Conservation (phyloP, 2,797 vertebrate genomes). For the Rhinoraja longicauda region DNA sequence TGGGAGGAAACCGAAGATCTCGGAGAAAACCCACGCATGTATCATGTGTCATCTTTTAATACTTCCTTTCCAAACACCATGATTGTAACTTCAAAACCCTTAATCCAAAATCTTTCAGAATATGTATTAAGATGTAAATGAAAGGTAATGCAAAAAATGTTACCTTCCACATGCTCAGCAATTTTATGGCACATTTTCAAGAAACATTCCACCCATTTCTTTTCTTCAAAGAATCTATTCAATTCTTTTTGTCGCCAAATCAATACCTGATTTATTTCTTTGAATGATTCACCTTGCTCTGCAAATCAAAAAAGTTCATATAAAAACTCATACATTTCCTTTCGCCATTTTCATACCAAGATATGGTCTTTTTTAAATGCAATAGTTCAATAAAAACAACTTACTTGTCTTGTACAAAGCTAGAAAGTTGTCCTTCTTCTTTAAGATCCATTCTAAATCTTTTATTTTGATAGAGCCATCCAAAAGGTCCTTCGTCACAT, state of each 20-base stretch:
- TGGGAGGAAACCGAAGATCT: no score
- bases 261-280: conserved; percentile 51
- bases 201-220: conserved; percentile 59
- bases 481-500: conserved; percentile 48
- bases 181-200: conserved; percentile 68
- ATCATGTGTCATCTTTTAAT: not conserved
- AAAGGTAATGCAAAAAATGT: not conserved
- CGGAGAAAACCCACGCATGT: no score
- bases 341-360: not conserved
- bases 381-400: not conserved
- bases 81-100: not conserved
- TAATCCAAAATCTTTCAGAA: not conserved
- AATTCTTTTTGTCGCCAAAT: conserved; percentile 58
- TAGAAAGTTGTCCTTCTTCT: conserved; percentile 51
- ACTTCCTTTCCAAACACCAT: not conserved
- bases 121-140: not conserved
- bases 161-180: conserved; percentile 65
- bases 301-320: conserved; percentile 40
- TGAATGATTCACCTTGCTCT: conserved; percentile 39
- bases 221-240: conserved; percentile 54
- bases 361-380: not conserved
- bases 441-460: conserved; percentile 61
- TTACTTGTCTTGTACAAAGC: conserved; percentile 69
- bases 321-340: not conserved
- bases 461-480: conserved; percentile 56